Evolutionary conservation across 1,140 invertebrate genomes (phyloP).

Genomic region (Himalopsyche phryganea): DNA sequence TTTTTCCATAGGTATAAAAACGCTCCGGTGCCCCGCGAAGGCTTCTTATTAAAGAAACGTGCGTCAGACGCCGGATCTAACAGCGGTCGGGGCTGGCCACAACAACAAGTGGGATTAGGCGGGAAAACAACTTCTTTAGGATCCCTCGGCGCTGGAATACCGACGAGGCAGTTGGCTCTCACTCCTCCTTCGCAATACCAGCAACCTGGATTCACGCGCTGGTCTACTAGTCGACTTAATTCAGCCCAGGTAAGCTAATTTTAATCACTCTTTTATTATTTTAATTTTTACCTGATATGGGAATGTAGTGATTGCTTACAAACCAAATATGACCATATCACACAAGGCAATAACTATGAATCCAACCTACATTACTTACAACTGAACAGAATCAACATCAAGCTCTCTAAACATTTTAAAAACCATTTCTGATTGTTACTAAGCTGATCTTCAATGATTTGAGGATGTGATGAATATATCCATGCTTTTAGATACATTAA

Average conservation of each 20-base stretch:
- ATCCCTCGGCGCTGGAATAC: constrained; percentile 56
- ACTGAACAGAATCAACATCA: too few relatives aligned
- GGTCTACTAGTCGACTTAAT: constrained; percentile 82
- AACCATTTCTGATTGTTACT: too few relatives aligned
- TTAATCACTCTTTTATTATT: constrained; percentile 2
- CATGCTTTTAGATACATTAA: too few relatives aligned
- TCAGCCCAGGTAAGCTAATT: constrained; percentile 53
- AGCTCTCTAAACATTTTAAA: too few relatives aligned
- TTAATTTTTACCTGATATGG: neutral
- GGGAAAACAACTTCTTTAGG: constrained; percentile 76
- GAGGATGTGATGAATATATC: too few relatives aligned
- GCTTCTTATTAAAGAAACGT: constrained; percentile 62
- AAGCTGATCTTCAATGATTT: too few relatives aligned
- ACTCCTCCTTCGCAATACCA: neutral
- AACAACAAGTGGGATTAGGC: constrained; percentile 56
- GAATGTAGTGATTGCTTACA: neutral
- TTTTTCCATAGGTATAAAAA: constrained; percentile 69
- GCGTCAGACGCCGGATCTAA: constrained; percentile 61
- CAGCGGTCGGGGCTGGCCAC: constrained; percentile 56
- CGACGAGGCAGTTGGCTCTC: constrained; percentile 37
- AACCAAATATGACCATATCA: too few relatives aligned
- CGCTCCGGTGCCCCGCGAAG: constrained; percentile 66
- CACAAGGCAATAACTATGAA: too few relatives aligned
- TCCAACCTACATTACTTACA: too few relatives aligned
- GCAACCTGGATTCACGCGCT: constrained; percentile 61